Conservation (phyloP, 2,888 invertebrate genomes). For the Clusia tigrina region DNA sequence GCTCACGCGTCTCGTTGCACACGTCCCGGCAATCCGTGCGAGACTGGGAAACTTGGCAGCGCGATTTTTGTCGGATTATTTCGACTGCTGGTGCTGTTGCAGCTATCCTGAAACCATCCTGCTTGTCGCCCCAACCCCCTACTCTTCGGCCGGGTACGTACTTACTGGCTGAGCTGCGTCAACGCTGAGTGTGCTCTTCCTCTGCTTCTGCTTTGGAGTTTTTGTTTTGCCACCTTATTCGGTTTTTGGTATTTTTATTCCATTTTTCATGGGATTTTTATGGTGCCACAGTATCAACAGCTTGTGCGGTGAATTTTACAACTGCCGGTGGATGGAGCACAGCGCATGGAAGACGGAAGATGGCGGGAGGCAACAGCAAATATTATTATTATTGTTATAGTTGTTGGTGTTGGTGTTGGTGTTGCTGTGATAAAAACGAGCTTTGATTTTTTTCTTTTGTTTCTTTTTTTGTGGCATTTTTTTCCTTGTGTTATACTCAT, state of each 20-base stretch:
- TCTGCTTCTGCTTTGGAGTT: not conserved
- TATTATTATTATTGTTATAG: conserved; percentile 23
- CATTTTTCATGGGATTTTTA: conserved; percentile 59
- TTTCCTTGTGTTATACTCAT: too few relatives aligned
- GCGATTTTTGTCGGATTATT: conserved; percentile 9
- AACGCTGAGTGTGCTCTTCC: too few relatives aligned
- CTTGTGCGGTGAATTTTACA: conserved; percentile 62
- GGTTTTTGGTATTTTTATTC: conserved; percentile 35
- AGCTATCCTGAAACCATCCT: too few relatives aligned
- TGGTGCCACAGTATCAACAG: conserved; percentile 60
- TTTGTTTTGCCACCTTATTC: not conserved
- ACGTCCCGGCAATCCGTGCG: not conserved
- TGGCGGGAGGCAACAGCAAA: conserved; percentile 44
- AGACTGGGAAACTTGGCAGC: not conserved
- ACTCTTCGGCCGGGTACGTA: too few relatives aligned
- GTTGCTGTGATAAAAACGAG: conserved; percentile 23
- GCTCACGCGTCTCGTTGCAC: conserved; percentile 22
- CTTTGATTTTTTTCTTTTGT: conserved; percentile 45
- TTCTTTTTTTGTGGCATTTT: too few relatives aligned
- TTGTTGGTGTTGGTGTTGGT: conserved; percentile 27
- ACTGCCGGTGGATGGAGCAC: too few relatives aligned
- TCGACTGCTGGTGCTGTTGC: conserved; percentile 9
- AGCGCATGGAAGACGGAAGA: too few relatives aligned
- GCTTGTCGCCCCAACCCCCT: too few relatives aligned
- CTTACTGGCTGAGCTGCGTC: too few relatives aligned